phyloP scores from a whole-genome alignment of 2,797 vertebrate species.

The Lutjanus argentimaculatus region DNA sequence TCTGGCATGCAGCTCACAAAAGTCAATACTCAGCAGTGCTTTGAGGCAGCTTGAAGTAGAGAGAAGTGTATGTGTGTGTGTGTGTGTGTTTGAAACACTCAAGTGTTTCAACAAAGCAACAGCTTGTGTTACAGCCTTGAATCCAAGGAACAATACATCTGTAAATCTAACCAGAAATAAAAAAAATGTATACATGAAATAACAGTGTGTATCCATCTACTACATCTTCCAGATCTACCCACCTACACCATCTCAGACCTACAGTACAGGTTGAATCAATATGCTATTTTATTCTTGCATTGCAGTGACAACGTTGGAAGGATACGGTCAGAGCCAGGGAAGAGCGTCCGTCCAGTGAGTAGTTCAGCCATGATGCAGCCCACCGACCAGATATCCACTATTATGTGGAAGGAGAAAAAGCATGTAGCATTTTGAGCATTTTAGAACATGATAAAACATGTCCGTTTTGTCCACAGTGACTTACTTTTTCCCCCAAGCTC shows the following conservation, averaged over 20 bases:
- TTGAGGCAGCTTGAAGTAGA: conserved; percentile 13
- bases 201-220: conserved; percentile 2
- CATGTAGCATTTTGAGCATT: conserved; percentile 17
- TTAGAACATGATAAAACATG: neutral
- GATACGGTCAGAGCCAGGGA: conserved; percentile 99
- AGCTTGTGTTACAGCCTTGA: neutral
- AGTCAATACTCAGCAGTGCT: conserved; percentile 21
- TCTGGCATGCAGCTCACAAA: conserved; percentile 39
- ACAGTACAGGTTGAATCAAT: conserved; percentile 13
- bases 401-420: conserved; percentile 46
- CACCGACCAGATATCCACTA: conserved; percentile 99
- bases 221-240: conserved; percentile 16
- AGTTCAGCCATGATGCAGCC: conserved; percentile 99
- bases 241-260: neutral
- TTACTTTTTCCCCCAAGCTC: neutral
- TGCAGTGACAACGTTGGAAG: conserved; percentile 82
- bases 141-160: neutral
- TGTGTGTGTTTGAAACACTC: conserved; percentile 7
- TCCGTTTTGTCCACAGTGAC: neutral
- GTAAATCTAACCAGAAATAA: neutral
- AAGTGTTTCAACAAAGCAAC: conserved; percentile 6
- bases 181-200: neutral
- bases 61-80: too few species aligned
- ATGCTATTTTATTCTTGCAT: neutral
- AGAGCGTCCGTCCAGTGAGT: conserved; percentile 96